Evolutionary conservation across 2,113 vertebrate genomes (phyloP).

Genomic region (Vulpes lagopus): DNA sequence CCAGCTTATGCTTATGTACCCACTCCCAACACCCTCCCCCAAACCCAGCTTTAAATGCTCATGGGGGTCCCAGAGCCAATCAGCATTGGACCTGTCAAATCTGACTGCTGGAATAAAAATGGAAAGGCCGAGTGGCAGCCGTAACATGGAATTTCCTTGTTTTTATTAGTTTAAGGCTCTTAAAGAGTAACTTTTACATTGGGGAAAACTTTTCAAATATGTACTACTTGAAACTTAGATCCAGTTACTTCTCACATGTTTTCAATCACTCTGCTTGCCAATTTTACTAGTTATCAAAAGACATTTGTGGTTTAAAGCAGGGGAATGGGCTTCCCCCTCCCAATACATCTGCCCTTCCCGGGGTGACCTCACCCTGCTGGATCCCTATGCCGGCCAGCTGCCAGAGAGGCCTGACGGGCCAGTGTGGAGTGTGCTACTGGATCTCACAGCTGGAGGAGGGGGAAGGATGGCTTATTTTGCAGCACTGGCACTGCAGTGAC

Average conservation of each 20-base stretch:
- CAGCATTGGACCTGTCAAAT: constrained; percentile 76
- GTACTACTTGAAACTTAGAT: constrained; percentile 62
- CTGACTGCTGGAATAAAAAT: constrained; percentile 79
- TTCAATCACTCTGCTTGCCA: constrained; percentile 73
- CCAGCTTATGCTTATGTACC: background rate
- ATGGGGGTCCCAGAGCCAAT: constrained; percentile 56
- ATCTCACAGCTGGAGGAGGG: background rate
- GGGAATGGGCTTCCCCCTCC: background rate
- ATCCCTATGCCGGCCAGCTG: background rate
- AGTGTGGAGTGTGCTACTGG: accelerated
- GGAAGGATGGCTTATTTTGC: too few species aligned
- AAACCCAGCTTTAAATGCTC: background rate
- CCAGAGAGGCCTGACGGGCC: background rate
- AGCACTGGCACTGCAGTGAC: background rate
- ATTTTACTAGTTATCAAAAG: constrained; percentile 67
- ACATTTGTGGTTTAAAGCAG: constrained; percentile 42
- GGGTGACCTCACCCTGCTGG: background rate
- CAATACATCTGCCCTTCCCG: background rate
- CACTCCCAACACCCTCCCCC: background rate
- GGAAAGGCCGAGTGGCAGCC: constrained; percentile 76
- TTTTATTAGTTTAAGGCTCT: constrained; percentile 81
- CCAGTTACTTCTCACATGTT: constrained; percentile 62
- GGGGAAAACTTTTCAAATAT: constrained; percentile 76
- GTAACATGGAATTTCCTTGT: constrained; percentile 79
- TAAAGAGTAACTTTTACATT: constrained; percentile 74